Conservation (phyloP, 2,113 vertebrate species). For the Pangasianodon gigas region DNA sequence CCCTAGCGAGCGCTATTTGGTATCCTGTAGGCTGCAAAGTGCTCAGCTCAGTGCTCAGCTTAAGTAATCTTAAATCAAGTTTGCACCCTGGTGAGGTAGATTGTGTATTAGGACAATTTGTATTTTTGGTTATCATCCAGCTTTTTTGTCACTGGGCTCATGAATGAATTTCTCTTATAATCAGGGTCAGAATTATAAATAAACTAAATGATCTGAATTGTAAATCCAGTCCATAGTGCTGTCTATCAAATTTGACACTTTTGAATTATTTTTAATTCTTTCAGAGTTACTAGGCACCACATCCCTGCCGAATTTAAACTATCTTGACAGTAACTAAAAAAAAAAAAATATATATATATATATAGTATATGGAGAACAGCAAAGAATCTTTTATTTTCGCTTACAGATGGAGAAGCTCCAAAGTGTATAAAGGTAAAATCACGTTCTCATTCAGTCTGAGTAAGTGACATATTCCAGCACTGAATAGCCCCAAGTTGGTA, state of each 20-base stretch:
- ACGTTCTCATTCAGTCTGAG: too few species aligned
- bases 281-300: neutral
- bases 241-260: neutral
- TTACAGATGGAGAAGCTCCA: neutral
- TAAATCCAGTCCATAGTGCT: neutral
- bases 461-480: too few species aligned
- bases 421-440: neutral
- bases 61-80: neutral
- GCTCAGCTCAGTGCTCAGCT: neutral
- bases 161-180: neutral
- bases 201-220: neutral
- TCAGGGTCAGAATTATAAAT: neutral
- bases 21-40: neutral
- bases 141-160: neutral
- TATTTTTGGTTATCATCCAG: neutral
- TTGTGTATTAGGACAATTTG: neutral
- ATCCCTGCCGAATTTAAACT: too few species aligned
- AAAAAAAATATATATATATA: too few species aligned
- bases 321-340: too few species aligned
- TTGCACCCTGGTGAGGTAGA: neutral
- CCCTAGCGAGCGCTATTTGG: neutral
- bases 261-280: neutral
- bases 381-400: too few species aligned
- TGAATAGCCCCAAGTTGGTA: too few species aligned
- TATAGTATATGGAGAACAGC: too few species aligned